phyloP scores from a whole-genome alignment of 2,113 vertebrate species.

The Microcebus griseorufus region DNA sequence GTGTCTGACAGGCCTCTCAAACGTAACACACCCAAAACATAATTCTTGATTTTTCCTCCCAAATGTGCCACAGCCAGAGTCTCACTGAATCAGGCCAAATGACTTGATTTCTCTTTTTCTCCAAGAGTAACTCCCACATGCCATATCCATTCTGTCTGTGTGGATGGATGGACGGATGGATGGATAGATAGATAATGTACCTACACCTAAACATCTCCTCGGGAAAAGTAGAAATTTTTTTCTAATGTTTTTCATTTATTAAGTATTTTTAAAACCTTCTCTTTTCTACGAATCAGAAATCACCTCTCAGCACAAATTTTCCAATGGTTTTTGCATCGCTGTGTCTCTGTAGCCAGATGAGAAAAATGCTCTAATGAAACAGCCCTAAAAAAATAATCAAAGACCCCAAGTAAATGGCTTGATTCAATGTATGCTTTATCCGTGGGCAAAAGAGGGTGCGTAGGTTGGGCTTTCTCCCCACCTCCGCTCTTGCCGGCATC shows the following conservation, averaged over 20 bases:
- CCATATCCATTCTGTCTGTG: background rate
- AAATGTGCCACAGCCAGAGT: background rate
- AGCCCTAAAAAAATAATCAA: background rate
- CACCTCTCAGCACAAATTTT: background rate
- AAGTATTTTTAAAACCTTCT: background rate
- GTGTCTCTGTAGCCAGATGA: background rate
- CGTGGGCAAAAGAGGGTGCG: background rate
- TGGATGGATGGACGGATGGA: too few relatives aligned
- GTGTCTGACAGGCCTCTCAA: background rate
- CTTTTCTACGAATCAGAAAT: background rate
- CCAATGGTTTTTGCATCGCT: background rate
- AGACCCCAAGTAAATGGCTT: background rate
- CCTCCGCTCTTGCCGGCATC: accelerated
- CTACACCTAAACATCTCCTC: background rate
- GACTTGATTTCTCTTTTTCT: background rate
- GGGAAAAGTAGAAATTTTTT: background rate
- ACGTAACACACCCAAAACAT: background rate
- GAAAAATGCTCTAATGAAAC: background rate
- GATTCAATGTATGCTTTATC: background rate
- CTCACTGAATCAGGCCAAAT: background rate
- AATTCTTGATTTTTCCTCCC: background rate
- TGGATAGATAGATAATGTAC: too few relatives aligned
- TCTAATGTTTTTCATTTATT: background rate
- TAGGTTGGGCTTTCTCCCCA: background rate
- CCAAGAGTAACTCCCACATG: background rate